A percentile compares a stretch with the other conserved stretches of the same genome.
Conservation (phyloP, 2,888 invertebrate species). For the Metallyticus violacea region DNA sequence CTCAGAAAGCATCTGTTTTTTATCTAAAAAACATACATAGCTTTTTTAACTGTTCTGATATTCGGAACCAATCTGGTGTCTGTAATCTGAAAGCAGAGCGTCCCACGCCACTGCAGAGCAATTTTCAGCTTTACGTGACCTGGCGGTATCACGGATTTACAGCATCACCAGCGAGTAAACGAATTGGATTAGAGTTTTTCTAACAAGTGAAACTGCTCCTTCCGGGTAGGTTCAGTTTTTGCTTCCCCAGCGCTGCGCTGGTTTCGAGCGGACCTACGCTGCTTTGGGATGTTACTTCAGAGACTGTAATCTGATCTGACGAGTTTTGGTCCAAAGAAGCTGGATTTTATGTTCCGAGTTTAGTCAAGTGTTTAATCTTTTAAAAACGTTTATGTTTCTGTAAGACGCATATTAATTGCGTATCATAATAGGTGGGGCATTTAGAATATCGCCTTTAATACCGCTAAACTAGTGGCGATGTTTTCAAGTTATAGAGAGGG, state of each 20-base stretch:
- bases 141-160: not conserved
- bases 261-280: not conserved
- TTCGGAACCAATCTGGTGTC: not conserved
- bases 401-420: no score
- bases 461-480: no score
- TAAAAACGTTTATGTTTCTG: no score
- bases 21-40: no score
- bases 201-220: not conserved
- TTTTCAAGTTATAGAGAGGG: no score
- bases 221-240: not conserved
- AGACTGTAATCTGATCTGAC: not conserved
- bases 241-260: not conserved
- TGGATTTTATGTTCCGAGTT: no score
- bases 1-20: no score
- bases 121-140: not conserved
- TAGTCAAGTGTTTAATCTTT: no score
- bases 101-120: not conserved
- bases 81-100: not conserved
- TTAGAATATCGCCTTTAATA: no score
- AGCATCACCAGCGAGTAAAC: not conserved
- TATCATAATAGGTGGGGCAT: no score
- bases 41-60: no score
- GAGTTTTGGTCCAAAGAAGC: no score
- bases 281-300: not conserved
- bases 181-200: not conserved